phyloP scores from a whole-genome alignment of 2,888 invertebrate genomes.

The Rutpela maculata region DNA sequence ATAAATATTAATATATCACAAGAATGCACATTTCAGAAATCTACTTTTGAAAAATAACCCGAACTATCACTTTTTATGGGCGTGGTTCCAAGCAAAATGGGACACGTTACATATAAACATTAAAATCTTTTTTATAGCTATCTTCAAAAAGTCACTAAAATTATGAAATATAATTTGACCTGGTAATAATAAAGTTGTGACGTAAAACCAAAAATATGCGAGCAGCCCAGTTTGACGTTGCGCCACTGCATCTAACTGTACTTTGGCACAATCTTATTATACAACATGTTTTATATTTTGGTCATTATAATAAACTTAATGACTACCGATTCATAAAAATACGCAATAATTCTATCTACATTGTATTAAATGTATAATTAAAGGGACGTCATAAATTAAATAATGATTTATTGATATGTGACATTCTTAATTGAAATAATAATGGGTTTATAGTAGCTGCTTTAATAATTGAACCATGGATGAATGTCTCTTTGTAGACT shows the following conservation, averaged over 20 bases:
- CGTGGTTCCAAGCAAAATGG: too few relatives aligned
- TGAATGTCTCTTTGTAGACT: too few relatives aligned
- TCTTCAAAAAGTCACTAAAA: too few relatives aligned
- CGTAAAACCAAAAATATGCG: too few relatives aligned
- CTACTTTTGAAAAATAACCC: too few relatives aligned
- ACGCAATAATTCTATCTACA: not conserved
- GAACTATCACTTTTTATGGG: too few relatives aligned
- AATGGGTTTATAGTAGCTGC: not conserved
- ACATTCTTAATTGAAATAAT: conserved; percentile 9
- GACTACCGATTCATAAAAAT: conserved; percentile 6
- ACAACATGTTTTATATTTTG: conserved; percentile 23
- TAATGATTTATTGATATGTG: conserved; percentile 18
- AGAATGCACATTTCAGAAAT: too few relatives aligned
- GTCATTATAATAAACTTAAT: conserved; percentile 3
- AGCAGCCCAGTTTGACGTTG: not conserved
- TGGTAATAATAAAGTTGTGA: too few relatives aligned
- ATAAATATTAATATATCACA: too few relatives aligned
- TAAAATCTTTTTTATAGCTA: too few relatives aligned
- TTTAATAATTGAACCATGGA: not conserved
- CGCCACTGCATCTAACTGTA: conserved; percentile 4
- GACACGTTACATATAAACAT: too few relatives aligned
- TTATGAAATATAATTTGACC: too few relatives aligned
- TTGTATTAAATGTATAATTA: conserved; percentile 16
- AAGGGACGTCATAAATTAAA: not conserved
- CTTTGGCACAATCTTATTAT: not conserved